These are phyloP conservation scores for Sesamia nonagrioides DNA, from an alignment of 1,140 invertebrate genomes.

Conservation along the genomic window DNA sequence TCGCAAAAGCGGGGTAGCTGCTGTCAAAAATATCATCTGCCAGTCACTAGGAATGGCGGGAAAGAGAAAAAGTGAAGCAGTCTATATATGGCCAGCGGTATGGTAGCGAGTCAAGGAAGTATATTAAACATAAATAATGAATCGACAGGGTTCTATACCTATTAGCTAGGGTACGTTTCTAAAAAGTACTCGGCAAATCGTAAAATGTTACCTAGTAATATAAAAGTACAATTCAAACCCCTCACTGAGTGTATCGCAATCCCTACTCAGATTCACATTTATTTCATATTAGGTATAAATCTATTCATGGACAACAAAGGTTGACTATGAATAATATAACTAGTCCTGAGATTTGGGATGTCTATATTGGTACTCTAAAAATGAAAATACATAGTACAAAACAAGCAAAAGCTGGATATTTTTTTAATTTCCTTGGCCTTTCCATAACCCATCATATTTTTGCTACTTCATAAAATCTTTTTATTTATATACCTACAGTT, in stretches of 20 bases:
- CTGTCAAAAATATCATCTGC: too few species aligned
- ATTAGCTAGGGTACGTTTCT: too few species aligned
- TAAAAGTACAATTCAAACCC: neutral
- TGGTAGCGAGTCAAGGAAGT: too few species aligned
- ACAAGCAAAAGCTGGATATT: neutral
- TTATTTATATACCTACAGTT: neutral
- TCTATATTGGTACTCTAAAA: neutral
- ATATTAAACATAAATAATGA: too few species aligned
- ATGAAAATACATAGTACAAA: neutral
- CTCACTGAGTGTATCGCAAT: neutral
- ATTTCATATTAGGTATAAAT: slow-evolving; percentile 38
- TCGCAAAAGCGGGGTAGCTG: too few species aligned
- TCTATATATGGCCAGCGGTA: too few species aligned
- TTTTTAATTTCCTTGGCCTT: neutral
- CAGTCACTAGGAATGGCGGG: too few species aligned
- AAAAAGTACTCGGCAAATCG: too few species aligned
- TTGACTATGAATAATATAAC: slow-evolving; percentile 12
- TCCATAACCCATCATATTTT: neutral
- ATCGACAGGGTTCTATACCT: too few species aligned
- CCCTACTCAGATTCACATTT: slow-evolving; percentile 8
- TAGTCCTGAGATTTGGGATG: slow-evolving; percentile 21
- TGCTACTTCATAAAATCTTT: neutral
- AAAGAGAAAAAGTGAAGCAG: too few species aligned
- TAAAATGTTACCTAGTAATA: neutral
- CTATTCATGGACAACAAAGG: slow-evolving; percentile 24